Evolutionary conservation across 2,888 invertebrate genomes (phyloP), one percentile per base, ranked within the genome.

Genomic region (Cataglyphis livida): DNA sequence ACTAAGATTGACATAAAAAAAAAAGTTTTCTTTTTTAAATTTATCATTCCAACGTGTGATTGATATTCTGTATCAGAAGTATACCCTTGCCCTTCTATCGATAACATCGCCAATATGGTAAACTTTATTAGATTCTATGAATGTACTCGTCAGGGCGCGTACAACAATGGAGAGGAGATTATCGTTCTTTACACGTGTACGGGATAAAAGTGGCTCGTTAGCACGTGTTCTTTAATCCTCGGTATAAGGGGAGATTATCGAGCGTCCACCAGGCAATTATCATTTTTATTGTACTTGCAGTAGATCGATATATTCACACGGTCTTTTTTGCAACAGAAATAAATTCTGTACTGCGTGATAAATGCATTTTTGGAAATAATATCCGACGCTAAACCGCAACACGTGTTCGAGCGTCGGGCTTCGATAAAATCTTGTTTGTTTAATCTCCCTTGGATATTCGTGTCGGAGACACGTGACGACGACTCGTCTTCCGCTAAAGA

Each of bases 341-440:
- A 5, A 32, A 3, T 38, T 1, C 15, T 18, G 10, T 35, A 25
- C 38, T 48, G 6, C 5, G 6, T 12, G 21, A 41, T 61, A 62
- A 74, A 28, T 21, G 28, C 25, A 4, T 12, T 25, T 4, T 12
- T 15, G 5, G n/a, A 38, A 25, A 68, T 57, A 32, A 68, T n/a
- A 57, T 28, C 21, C 57, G 38, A 54, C 51, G 38, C 32, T 51
- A 65, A 9, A 65, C 68, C 32, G 84, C 83, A 84, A 89, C 85
- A 84, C 85, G 85, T 88, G 83, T 86, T 85, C 44, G 57, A 38
- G 12, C 0, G 59, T 59, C 73, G 81, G 87, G 90, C 87, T 89
- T 90, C 90, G 84, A 0, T 65, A 78, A 87, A 90, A 93, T 92
- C 92, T 87, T 89, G 89, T 92, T 93, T 93, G 91, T 87, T 81